Evolutionary conservation across 2,113 vertebrate species (phyloP), one percentile per base, ranked within the genome.

Genomic region (Triplophysa rosa): DNA sequence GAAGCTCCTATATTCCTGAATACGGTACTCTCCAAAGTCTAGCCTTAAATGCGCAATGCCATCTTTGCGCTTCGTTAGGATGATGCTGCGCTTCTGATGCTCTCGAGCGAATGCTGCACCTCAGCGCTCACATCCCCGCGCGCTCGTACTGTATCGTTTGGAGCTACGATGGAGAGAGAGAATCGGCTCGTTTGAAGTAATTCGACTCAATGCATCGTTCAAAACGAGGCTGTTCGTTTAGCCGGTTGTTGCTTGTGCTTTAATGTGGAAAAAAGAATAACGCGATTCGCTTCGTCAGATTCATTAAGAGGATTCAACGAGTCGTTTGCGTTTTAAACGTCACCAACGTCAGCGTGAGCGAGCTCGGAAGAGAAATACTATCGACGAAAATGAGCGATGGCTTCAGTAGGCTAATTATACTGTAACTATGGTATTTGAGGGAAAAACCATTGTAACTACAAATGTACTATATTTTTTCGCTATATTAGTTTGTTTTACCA

Each of bases 11-110:
- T 47, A 77, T 83, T 70, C 74, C 81, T n/a, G 83, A 67, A 17
- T n/a, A 21, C 76, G 81, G 86, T 87, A 86, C 69, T 77, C 65
- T 84, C 42, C 58, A 24, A 58, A 19, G 21, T 45, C 56, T 2
- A 49, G 61, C 2, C 63, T 52, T 80, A 85, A 80, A 82, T 81
- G 81, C 78, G 76, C 85, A 79, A 52, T 33, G 62, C 61, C 73
- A 65, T 76, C 29, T 37, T 65, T 58, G 4, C n/a, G 42, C 26
- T 24, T 64, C 23, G 72, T n/a, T 64, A 2, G n/a, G 45, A 19
- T 64, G 72, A 76, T 65, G 73, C 61, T 76, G 24, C 62, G 73
- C 73, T 23, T 42, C 23, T 63, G 73, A 65, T n/a, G 73, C 12
- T 24, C 73, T 64, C 45, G 24, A 65, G 73, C 24, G 73, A 74